A percentile compares a stretch with the other conserved stretches of the same genome.
These are phyloP conservation scores for Distichodus sexfasciatus DNA, from an alignment of 2,797 vertebrate species.

Conservation along the genomic window DNA sequence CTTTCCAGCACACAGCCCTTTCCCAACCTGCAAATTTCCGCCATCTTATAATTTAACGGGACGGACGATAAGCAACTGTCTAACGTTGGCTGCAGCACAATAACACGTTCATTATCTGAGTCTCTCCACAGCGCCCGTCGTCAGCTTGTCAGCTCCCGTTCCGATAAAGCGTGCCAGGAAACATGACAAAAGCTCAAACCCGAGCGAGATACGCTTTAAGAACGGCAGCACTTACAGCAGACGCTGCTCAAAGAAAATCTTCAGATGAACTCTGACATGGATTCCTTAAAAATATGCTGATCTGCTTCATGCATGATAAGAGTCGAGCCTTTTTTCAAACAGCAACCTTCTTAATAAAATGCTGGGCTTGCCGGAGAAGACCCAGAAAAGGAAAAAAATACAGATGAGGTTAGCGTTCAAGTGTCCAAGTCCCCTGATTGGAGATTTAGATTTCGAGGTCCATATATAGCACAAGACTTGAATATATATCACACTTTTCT, in stretches of 20 bases:
- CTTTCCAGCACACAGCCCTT: neutral
- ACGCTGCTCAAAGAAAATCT: conserved; percentile 41
- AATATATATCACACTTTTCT: too few relatives aligned
- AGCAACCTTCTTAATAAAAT: too few relatives aligned
- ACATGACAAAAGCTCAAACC: conserved; percentile 32
- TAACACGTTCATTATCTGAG: conserved; percentile 44
- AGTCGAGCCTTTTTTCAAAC: too few relatives aligned
- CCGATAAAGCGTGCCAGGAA: conserved; percentile 45
- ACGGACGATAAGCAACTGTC: conserved; percentile 28
- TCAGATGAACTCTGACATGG: conserved; percentile 40
- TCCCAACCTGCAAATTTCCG: conserved; percentile 9
- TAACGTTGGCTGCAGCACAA: conserved; percentile 21
- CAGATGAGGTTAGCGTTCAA: too few relatives aligned
- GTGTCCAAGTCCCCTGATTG: too few relatives aligned
- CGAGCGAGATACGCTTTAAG: conserved; percentile 23
- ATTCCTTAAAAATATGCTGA: conserved; percentile 35
- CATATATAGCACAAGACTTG: too few relatives aligned
- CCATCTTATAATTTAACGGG: neutral
- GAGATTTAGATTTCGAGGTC: too few relatives aligned
- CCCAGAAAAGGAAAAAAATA: too few relatives aligned
- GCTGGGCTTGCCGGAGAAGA: too few relatives aligned
- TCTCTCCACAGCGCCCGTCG: conserved; percentile 36
- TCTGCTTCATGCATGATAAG: conserved; percentile 49
- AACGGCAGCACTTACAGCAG: conserved; percentile 7
- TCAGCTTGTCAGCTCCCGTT: conserved; percentile 30